A percentile compares a stretch with the other conserved stretches of the same genome.
Conservation (phyloP, 2,113 vertebrate genomes). For the Loxodonta africana region DNA sequence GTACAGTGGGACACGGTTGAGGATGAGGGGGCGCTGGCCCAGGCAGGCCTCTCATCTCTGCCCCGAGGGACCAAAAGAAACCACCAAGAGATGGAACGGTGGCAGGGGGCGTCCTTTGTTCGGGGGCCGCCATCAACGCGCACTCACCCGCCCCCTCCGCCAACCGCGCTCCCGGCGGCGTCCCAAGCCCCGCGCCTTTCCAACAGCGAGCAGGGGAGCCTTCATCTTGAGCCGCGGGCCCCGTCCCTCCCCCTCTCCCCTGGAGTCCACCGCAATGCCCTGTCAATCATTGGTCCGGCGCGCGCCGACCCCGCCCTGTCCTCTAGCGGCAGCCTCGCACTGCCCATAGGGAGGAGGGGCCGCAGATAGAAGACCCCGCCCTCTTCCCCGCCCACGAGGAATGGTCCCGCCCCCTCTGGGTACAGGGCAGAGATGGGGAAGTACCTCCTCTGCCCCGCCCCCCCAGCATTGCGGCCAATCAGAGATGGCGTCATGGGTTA, state of each 20-base stretch:
- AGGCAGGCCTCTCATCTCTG: neutral
- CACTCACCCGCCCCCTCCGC: neutral
- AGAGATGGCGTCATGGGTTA: conserved; percentile 64
- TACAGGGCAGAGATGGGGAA: neutral
- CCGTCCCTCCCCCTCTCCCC: neutral
- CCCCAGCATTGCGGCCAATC: conserved; percentile 80
- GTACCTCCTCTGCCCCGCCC: neutral
- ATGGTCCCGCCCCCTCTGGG: too few relatives aligned
- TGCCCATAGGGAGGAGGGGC: too few relatives aligned
- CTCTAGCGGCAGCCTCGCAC: too few relatives aligned
- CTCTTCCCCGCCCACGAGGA: too few relatives aligned
- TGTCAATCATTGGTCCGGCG: neutral
- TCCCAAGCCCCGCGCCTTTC: neutral
- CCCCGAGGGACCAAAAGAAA: neutral
- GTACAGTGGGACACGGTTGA: neutral
- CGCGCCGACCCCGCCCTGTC: neutral
- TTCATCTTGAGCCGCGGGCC: neutral
- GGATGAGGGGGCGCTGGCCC: neutral
- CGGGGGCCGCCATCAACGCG: neutral
- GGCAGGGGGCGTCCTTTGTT: conserved; percentile 18
- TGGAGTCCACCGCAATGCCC: neutral
- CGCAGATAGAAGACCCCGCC: neutral
- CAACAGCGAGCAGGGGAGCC: neutral
- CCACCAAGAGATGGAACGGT: neutral
- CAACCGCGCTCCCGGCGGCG: neutral